A percentile compares a stretch with the other conserved stretches of the same genome.
Evolutionary conservation across 2,797 vertebrate species (phyloP).

Genomic region (Otus scops): DNA sequence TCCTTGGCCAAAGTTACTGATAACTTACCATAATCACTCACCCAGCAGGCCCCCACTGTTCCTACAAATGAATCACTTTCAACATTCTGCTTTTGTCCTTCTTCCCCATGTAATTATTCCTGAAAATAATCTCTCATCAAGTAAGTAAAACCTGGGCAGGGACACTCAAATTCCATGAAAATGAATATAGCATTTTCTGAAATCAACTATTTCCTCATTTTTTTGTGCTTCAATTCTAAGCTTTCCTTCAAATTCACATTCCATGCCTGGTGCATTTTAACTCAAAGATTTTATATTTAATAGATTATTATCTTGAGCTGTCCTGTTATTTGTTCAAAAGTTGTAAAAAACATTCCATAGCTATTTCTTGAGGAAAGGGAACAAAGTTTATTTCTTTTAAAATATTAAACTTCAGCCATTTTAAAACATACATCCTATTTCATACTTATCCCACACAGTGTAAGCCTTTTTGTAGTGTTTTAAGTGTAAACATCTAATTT

Average conservation of each 20-base stretch:
- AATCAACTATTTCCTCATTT: background rate
- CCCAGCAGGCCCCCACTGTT: background rate
- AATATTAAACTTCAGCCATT: background rate
- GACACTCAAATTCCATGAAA: background rate
- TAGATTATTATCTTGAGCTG: background rate
- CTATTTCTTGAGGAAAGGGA: background rate
- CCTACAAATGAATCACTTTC: background rate
- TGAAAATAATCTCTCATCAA: conserved; percentile 12
- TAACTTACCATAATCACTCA: background rate
- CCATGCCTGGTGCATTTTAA: background rate
- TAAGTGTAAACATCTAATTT: background rate
- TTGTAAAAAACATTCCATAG: background rate
- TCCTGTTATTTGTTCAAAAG: background rate
- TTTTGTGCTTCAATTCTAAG: background rate
- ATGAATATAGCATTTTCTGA: background rate
- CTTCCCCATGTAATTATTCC: background rate
- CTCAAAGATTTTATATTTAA: background rate
- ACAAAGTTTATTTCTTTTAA: background rate
- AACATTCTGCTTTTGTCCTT: background rate
- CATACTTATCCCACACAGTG: background rate
- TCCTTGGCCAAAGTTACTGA: background rate
- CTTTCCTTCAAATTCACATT: background rate
- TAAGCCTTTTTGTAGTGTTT: background rate
- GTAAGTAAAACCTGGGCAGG: background rate
- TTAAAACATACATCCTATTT: background rate